Base-by-base conservation (phyloP, 92 coral and sea anemone species). In the Phymanthus crucifer region DNA sequence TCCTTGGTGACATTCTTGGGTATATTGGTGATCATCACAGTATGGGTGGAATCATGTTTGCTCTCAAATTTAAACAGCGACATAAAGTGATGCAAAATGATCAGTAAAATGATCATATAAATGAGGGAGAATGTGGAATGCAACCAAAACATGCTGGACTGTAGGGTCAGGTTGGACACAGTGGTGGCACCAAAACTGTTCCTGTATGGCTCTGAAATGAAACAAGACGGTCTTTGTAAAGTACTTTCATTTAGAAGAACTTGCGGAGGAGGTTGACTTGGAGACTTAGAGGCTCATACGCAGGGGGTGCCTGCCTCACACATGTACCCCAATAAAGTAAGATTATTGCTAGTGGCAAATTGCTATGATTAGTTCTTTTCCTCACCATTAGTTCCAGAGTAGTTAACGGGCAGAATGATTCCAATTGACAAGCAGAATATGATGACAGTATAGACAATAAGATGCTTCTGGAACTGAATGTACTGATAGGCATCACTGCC, bases 401-500 rank as follows among this genome's bases (percentile, higher is more conserved):
- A 94, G 85, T 95, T 95, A 58, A 95, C 91, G 14, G 99, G 99
- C 54, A 95, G 85, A 24, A 95, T 92, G 24, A 95, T 90, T 26
- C 94, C 99, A 82, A 95, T 87, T 27, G 97, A 93, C n/a, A 95
- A 90, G 58, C 94, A 81, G 77, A 94, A 90, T 76, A 95, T 95
- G 5, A 95, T 88, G 24, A 87, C 85, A 17, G 92, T 73, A 67
- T 84, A 95, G 19, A 90, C 87, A 75, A 95, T 73, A 12, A 95
- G 81, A 72, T 91, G 94, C 84, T 93, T 95, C 78, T 95, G 98
- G 74, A 95, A 95, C 48, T 85, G 86, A 40, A 95, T 90, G 68
- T 95, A 95, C 87, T 95, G 97, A 47, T 87, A 80, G 11, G 99
- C 99, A 78, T 95, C 99, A 46, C 90, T 88, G 11, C 99, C 99